Conservation (phyloP, 2,888 invertebrate genomes). For the Tetragonisca angustula region DNA sequence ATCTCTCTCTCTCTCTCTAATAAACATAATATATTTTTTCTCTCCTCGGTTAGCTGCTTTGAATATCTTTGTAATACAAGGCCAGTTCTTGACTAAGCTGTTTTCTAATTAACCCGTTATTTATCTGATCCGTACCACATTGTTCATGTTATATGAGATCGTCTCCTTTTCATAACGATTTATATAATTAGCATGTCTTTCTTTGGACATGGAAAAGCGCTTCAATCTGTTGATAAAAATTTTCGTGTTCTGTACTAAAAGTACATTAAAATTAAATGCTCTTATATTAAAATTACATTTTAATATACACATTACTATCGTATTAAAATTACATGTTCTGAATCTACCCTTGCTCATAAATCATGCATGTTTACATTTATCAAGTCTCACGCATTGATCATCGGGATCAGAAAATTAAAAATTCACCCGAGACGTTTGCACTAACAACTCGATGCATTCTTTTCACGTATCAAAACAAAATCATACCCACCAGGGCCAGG, state of each 20-base stretch:
- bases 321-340: conserved; percentile 44
- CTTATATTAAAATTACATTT: conserved; percentile 46
- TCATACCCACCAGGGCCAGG: not conserved
- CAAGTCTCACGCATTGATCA: conserved; percentile 30
- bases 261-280: conserved; percentile 40
- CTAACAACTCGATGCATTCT: not conserved
- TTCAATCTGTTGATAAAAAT: not conserved
- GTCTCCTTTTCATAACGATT: not conserved
- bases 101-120: not conserved
- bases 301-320: too few relatives aligned
- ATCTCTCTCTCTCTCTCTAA: not conserved
- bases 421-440: too few relatives aligned
- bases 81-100: rapidly evolving
- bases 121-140: not conserved
- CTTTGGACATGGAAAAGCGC: not conserved
- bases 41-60: not conserved
- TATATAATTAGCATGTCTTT: not conserved
- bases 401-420: not conserved
- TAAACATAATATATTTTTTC: not conserved
- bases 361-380: conserved; percentile 42
- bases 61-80: not conserved
- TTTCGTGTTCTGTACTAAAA: not conserved
- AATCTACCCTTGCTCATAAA: conserved; percentile 46
- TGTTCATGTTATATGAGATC: not conserved
- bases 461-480: not conserved